phyloP scores from a whole-genome alignment of 1,140 invertebrate species.

The Plodia interpunctella region DNA sequence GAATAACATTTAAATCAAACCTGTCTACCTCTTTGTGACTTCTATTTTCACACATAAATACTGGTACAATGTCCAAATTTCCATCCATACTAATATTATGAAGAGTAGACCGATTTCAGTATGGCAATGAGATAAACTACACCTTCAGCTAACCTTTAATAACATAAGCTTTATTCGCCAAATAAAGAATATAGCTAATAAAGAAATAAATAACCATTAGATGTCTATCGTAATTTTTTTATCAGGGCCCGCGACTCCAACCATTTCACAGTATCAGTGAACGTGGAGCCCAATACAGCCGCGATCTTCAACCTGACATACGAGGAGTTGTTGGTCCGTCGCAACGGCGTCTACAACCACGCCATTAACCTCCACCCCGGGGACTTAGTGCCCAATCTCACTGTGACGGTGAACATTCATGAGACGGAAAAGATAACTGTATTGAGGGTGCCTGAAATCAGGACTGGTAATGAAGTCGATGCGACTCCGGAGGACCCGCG shows the following conservation, averaged over 20 bases:
- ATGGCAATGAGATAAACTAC: no score
- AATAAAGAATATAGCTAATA: no score
- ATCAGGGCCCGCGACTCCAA: conserved; percentile 81
- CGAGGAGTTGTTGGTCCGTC: conserved; percentile 79
- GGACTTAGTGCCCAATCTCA: conserved; percentile 76
- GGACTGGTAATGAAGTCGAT: conserved; percentile 78
- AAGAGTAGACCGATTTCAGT: no score
- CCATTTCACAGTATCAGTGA: conserved; percentile 79
- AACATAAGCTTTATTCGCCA: no score
- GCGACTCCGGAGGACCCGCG: conserved; percentile 67
- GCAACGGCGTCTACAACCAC: conserved; percentile 79
- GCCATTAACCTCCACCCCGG: conserved; percentile 80
- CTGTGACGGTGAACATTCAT: conserved; percentile 78
- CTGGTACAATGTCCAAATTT: no score
- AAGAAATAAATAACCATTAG: no score
- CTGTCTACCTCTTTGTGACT: no score
- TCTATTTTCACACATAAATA: no score
- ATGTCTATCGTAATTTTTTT: no score
- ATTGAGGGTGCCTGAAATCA: conserved; percentile 78
- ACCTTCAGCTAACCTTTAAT: no score
- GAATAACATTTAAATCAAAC: no score
- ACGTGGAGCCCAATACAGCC: conserved; percentile 78
- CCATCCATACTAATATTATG: no score
- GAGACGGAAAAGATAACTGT: conserved; percentile 78
- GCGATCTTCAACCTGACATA: conserved; percentile 81